phyloP scores from a whole-genome alignment of 2,888 invertebrate species.

The Cataglyphis albicans region DNA sequence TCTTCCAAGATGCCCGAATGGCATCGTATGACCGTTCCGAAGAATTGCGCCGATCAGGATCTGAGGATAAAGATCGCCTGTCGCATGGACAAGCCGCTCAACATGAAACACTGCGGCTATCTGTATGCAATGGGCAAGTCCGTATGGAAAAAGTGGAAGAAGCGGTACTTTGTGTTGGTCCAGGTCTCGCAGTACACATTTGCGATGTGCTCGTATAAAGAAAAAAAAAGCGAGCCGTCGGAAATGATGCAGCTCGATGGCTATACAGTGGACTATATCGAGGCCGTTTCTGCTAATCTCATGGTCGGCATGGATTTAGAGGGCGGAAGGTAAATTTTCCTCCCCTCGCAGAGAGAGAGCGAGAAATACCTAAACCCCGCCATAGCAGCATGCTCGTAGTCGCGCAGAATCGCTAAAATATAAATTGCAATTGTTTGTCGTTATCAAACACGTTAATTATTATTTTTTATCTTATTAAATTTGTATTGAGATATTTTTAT shows the following conservation, averaged over 20 bases:
- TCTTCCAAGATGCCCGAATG: conserved; percentile 98
- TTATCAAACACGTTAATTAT: neutral
- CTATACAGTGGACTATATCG: conserved; percentile 99
- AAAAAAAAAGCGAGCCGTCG: conserved; percentile 99
- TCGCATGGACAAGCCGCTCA: conserved; percentile 99
- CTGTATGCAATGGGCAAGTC: conserved; percentile 97
- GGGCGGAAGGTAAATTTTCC: conserved; percentile 84
- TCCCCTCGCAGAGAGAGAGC: conserved; percentile 30
- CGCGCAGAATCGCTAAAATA: conserved; percentile 3
- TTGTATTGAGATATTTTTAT: neutral
- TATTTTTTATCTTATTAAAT: neutral
- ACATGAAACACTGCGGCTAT: conserved; percentile 99
- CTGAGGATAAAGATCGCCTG: conserved; percentile 98
- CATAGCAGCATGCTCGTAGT: conserved; percentile 50
- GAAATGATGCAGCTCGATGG: conserved; percentile 99
- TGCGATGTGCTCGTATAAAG: conserved; percentile 99
- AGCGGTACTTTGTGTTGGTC: conserved; percentile 98
- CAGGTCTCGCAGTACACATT: conserved; percentile 99
- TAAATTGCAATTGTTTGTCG: neutral
- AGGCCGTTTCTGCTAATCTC: conserved; percentile 95
- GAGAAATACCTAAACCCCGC: conserved; percentile 63
- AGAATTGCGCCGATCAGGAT: conserved; percentile 98
- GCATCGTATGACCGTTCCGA: conserved; percentile 98
- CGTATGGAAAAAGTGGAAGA: conserved; percentile 99
- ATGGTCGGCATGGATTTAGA: conserved; percentile 94